These are phyloP conservation scores for Sussaba pulchella DNA, from an alignment of 2,888 invertebrate species.

Conservation along the genomic window DNA sequence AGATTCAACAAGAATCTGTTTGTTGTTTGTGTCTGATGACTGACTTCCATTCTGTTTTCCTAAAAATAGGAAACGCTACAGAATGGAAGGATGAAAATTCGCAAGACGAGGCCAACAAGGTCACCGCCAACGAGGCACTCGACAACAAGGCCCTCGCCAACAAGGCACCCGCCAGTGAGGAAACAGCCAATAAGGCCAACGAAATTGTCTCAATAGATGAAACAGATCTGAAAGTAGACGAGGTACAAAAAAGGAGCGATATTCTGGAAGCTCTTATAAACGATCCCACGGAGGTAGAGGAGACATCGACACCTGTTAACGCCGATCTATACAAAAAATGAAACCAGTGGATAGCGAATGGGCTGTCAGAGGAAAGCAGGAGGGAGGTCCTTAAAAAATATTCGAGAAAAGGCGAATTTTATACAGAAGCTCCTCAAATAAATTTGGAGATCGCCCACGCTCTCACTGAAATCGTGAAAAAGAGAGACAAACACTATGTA, in stretches of 20 bases:
- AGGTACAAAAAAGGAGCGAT: conserved; percentile 8
- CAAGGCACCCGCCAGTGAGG: conserved; percentile 7
- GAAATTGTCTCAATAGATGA: conserved; percentile 25
- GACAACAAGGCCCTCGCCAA: not conserved
- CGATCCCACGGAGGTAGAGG: conserved; percentile 35
- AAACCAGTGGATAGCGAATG: conserved; percentile 36
- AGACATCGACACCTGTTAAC: conserved; percentile 17
- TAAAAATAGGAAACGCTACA: conserved; percentile 34
- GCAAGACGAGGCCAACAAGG: conserved; percentile 32
- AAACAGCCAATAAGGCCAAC: conserved; percentile 9
- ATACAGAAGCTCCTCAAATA: conserved; percentile 38
- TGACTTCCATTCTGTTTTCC: conserved; percentile 32
- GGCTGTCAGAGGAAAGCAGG: conserved; percentile 32
- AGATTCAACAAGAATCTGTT: conserved; percentile 34
- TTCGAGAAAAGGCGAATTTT: conserved; percentile 18
- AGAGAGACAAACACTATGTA: conserved; percentile 46
- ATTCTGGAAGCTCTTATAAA: conserved; percentile 25
- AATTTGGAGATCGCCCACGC: conserved; percentile 26
- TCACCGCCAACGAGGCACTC: conserved; percentile 23
- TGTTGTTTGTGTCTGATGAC: conserved; percentile 22
- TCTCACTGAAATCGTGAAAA: conserved; percentile 36
- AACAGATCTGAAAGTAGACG: conserved; percentile 9
- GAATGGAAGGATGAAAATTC: conserved; percentile 33
- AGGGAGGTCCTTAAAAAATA: conserved; percentile 39
- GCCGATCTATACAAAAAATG: conserved; percentile 50